Conservation (phyloP, 2,888 invertebrate species). For the Gandaritis pyraliata region DNA sequence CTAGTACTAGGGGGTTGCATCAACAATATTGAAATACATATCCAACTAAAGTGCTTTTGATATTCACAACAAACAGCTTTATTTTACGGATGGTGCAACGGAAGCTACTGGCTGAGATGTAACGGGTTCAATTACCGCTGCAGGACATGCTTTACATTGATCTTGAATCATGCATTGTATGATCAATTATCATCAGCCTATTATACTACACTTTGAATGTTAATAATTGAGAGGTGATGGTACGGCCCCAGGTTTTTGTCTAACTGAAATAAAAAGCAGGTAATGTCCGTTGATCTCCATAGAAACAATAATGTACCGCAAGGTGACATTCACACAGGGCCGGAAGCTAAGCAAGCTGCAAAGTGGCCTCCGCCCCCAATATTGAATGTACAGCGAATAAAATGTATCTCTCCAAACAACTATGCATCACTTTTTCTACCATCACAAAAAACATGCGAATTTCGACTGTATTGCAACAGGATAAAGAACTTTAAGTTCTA, state of each 20-base stretch:
- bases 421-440: background rate
- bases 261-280: background rate
- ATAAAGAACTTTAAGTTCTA: background rate
- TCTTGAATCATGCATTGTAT: no score
- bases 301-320: slow-evolving; percentile 55
- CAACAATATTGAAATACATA: background rate
- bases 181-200: no score
- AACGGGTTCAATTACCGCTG: no score
- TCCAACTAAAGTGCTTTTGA: background rate
- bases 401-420: slow-evolving; percentile 16
- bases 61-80: no score
- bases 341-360: slow-evolving; percentile 78
- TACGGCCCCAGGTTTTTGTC: no score
- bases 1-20: slow-evolving; percentile 14
- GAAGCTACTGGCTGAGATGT: no score
- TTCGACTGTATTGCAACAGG: background rate
- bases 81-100: no score
- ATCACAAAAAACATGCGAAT: background rate
- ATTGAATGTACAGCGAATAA: slow-evolving; percentile 20
- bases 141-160: no score
- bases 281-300: slow-evolving; percentile 63
- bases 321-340: slow-evolving; percentile 76
- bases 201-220: no score
- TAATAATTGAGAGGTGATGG: no score
- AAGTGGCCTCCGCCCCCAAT: slow-evolving; percentile 51